Evolutionary conservation across 2,113 vertebrate genomes (phyloP).

Genomic region (Bufo gargarizans): DNA sequence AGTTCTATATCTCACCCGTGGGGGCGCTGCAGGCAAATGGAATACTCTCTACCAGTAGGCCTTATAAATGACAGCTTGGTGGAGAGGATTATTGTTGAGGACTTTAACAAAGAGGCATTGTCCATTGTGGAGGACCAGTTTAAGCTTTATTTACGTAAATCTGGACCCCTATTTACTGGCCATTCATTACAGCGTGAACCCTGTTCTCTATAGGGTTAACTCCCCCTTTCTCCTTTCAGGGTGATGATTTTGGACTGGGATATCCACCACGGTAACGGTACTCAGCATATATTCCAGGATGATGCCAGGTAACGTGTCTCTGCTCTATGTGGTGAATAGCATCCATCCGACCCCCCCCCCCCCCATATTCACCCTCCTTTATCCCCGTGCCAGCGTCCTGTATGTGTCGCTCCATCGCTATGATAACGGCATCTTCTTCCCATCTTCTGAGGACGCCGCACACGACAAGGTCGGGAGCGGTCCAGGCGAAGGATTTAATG

Average conservation of each 20-base stretch:
- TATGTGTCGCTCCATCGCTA: constrained; percentile 90
- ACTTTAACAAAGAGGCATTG: too few relatives aligned
- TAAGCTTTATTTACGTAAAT: neutral
- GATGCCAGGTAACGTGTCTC: constrained; percentile 76
- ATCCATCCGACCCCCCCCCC: too few relatives aligned
- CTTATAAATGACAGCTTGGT: too few relatives aligned
- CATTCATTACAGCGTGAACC: neutral
- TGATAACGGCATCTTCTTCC: constrained; percentile 84
- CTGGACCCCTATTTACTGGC: neutral
- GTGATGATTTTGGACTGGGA: constrained; percentile 91
- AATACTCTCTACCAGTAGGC: too few relatives aligned
- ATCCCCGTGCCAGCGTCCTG: constrained; percentile 69
- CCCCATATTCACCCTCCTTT: neutral
- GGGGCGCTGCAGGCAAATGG: too few relatives aligned
- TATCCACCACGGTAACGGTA: constrained; percentile 91
- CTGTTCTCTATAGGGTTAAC: too few relatives aligned
- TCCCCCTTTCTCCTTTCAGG: constrained; percentile 59
- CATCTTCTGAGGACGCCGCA: constrained; percentile 77
- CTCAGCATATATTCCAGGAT: constrained; percentile 87
- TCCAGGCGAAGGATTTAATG: constrained; percentile 79
- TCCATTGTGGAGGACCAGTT: neutral
- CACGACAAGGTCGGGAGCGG: constrained; percentile 72
- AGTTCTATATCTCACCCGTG: too few relatives aligned
- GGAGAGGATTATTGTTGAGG: too few relatives aligned
- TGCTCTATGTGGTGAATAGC: neutral